Evolutionary conservation across 2,888 invertebrate genomes (phyloP).

Genomic region (Esperia sulphurella): DNA sequence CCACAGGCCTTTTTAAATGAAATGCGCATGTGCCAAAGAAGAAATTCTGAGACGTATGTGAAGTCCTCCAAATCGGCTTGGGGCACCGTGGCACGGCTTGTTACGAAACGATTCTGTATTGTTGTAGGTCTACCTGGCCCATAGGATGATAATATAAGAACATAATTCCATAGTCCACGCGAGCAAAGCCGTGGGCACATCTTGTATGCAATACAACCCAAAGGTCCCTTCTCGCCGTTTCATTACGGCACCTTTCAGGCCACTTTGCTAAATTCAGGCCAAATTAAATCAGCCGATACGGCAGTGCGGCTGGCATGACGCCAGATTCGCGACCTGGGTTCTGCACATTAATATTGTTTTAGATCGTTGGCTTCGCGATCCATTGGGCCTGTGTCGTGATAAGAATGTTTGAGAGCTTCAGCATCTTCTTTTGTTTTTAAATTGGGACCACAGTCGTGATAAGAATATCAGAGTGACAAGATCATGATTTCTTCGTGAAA

Average conservation of each 20-base stretch:
- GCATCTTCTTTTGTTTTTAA: constrained; percentile 1
- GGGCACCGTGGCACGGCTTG: no score
- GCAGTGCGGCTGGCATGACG: constrained; percentile 37
- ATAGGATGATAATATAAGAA: no score
- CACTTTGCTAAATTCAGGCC: constrained; percentile 27
- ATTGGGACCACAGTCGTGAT: constrained; percentile 2
- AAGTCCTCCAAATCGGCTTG: no score
- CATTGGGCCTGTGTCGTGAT: constrained; percentile 30
- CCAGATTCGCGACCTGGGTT: constrained; percentile 24
- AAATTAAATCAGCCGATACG: constrained; percentile 37
- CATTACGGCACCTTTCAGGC: constrained; percentile 22
- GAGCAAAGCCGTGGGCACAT: no score
- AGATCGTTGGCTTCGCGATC: constrained; percentile 24
- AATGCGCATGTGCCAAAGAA: no score
- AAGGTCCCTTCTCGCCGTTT: constrained; percentile 12
- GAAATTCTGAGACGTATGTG: no score
- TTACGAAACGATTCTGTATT: no score
- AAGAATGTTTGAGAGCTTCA: constrained; percentile 21
- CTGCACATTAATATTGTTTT: constrained; percentile 37
- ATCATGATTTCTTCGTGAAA: not conserved
- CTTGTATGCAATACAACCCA: not conserved
- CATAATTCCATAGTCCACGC: no score
- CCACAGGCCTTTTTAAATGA: no score
- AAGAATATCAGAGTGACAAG: not conserved
- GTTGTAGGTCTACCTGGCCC: no score